phyloP scores from a whole-genome alignment of 2,113 vertebrate genomes.

The Myodes glareolus region DNA sequence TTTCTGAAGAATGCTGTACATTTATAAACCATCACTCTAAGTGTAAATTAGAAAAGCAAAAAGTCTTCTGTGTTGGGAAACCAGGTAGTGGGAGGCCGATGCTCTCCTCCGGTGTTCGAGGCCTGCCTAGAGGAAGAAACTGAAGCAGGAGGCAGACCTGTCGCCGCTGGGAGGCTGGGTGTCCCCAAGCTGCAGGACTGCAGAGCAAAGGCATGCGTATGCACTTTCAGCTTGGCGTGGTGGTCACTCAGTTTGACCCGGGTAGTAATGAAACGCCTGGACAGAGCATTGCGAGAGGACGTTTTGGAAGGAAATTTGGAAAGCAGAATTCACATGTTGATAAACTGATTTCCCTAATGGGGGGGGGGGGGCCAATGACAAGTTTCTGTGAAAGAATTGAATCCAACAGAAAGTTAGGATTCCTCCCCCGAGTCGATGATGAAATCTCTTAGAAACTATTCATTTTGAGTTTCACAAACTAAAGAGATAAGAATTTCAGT shows the following conservation, averaged over 20 bases:
- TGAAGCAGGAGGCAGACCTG: neutral
- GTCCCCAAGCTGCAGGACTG: neutral
- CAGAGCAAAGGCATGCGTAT: neutral
- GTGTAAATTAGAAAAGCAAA: constrained; percentile 34
- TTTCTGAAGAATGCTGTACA: neutral
- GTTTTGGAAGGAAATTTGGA: neutral
- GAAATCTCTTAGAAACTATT: neutral
- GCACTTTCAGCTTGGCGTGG: neutral
- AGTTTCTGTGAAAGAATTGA: neutral
- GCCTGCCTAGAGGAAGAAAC: neutral
- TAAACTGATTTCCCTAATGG: neutral
- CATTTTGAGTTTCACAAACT: constrained; percentile 29
- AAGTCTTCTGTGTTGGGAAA: neutral
- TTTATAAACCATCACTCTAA: constrained; percentile 51
- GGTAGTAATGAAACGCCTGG: neutral
- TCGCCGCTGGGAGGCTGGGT: rapidly evolving
- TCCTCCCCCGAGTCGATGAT: neutral
- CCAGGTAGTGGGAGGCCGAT: neutral
- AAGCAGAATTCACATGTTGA: neutral
- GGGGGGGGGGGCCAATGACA: neutral
- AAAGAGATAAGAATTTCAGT: constrained; percentile 52
- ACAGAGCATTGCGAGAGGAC: neutral
- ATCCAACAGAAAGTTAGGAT: neutral
- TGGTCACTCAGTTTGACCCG: neutral
- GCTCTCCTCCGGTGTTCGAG: neutral